Evolutionary conservation across 1,140 invertebrate genomes (phyloP).

Genomic region (Apis florea): DNA sequence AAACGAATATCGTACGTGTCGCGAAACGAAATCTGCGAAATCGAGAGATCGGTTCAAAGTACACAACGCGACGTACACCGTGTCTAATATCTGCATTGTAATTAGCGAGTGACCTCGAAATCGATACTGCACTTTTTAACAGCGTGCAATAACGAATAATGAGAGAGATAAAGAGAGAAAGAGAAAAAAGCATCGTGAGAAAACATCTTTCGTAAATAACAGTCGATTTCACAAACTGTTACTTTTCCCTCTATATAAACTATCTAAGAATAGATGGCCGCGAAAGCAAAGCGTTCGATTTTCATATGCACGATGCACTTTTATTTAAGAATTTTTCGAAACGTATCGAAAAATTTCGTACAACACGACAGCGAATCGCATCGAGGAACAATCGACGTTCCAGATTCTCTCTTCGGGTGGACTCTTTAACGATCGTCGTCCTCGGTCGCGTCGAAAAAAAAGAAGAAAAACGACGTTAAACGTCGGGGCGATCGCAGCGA

Average conservation of each 20-base stretch:
- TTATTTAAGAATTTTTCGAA: not conserved
- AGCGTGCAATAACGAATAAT: not conserved
- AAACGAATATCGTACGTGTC: no score
- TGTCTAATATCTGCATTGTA: not conserved
- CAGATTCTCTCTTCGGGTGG: not conserved
- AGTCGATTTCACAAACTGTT: constrained; percentile 23
- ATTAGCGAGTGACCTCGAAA: constrained; percentile 12
- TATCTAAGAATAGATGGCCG: not conserved
- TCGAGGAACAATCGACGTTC: not conserved
- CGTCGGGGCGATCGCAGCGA: constrained; percentile 22
- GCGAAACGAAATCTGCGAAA: not conserved
- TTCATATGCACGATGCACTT: not conserved
- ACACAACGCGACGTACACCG: no score
- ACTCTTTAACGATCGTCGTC: constrained; percentile 20
- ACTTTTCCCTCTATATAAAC: not conserved
- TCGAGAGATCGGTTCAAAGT: no score
- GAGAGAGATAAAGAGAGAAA: not conserved
- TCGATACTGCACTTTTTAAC: not conserved
- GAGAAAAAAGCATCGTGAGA: not conserved
- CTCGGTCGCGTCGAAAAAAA: no score
- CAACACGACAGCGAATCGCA: not conserved
- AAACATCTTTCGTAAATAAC: constrained; percentile 11
- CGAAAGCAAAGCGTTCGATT: not conserved
- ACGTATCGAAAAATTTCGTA: not conserved
- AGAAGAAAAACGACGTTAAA: constrained; percentile 49